These are phyloP conservation scores for Halcyon senegalensis DNA, from an alignment of 2,113 vertebrate genomes.

Conservation along the genomic window DNA sequence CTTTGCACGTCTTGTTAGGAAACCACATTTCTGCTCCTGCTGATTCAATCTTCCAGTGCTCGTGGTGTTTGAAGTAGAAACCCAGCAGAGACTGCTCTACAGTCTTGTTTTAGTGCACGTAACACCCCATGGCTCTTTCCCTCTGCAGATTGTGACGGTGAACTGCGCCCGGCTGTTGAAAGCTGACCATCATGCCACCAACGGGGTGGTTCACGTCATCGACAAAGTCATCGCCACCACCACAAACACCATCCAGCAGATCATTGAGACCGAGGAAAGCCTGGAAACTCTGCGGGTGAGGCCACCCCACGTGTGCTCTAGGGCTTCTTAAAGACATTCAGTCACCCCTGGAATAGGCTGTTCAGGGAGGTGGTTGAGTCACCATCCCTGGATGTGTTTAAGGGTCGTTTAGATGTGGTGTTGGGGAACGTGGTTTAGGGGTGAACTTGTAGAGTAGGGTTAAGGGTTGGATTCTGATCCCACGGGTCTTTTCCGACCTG, in stretches of 20 bases:
- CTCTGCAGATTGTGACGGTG: conserved; percentile 90
- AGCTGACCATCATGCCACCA: conserved; percentile 94
- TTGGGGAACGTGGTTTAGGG: too few relatives aligned
- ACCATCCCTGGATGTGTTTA: too few relatives aligned
- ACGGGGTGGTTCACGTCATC: conserved; percentile 95
- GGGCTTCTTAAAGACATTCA: neutral
- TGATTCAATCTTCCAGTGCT: neutral
- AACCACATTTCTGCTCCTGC: neutral
- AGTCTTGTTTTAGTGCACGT: neutral
- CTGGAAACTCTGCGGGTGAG: conserved; percentile 91
- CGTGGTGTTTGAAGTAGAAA: neutral
- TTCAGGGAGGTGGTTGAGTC: too few relatives aligned
- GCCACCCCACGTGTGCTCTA: accelerated
- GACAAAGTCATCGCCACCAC: conserved; percentile 94
- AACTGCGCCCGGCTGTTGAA: conserved; percentile 97
- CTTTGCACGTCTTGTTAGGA: neutral
- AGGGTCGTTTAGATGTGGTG: too few relatives aligned
- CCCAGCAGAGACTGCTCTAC: neutral
- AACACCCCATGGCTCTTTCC: neutral
- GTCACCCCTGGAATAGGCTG: too few relatives aligned
- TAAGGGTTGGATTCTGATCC: too few relatives aligned
- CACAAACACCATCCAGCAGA: conserved; percentile 84
- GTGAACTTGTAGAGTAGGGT: too few relatives aligned
- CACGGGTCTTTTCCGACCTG: too few relatives aligned
- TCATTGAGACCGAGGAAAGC: conserved; percentile 89